Evolutionary conservation across 2,113 vertebrate species (phyloP), one percentile per base, ranked within the genome.

Genomic region (Sceloporus undulatus): DNA sequence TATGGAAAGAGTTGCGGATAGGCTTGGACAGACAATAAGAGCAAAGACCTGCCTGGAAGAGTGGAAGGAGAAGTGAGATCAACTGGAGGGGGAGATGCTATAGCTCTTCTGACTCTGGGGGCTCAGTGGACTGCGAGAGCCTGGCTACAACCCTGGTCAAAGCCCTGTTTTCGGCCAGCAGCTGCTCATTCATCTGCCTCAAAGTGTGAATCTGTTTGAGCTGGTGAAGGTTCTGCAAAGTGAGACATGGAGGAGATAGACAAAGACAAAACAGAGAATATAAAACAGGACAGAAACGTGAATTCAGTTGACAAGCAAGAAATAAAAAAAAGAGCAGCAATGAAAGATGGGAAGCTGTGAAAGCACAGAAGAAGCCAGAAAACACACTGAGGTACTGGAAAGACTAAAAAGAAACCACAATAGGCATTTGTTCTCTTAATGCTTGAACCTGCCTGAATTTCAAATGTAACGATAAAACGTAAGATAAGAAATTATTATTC

Each of bases 131-230:
- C 94, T 97, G 97, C 81, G 98, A 97, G 93, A 98, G 98, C 90
- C 97, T 97, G 96, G 98, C 95, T 93, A 99, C 97, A 52, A 98
- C 98, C 52, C 98, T 98, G 93, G 98, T 98, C 97, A 99, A 97
- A 95, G 98, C 98, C 97, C 98, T 98, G 96, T 99, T 99, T 95
- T 99, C 98, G 90, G 98, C 97, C 97, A 98, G 96, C 93, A 99
- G 98, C 85, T 96, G 96, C 94, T 98, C 96, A 94, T 98, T 99
- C 95, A 98, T 95, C 96, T 97, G 97, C 96, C 98, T 97, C 97
- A 99, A 94, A 94, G 97, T 96, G 94, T 98, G 98, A 95, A 98
- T 96, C 96, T 98, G 98, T 96, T 98, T 97, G 96, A 99, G 97
- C 96, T 98, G 97, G 92, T 98, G 98, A 95, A 98, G 97, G 91